Evolutionary conservation across 2,113 vertebrate genomes (phyloP).

Genomic region (Pangasianodon hypophthalmus): DNA sequence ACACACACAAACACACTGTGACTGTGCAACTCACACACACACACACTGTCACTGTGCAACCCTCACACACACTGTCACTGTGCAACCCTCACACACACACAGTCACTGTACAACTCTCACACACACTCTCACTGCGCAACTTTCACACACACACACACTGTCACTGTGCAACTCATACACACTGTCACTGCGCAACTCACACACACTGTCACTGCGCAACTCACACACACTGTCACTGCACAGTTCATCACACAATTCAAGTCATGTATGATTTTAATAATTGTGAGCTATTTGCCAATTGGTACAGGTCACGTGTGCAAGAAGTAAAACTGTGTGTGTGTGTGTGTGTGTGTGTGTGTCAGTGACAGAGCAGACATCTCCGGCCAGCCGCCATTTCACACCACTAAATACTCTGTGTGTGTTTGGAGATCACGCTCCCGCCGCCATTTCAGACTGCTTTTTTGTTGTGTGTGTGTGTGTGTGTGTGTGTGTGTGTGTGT

Average conservation of each 20-base stretch:
- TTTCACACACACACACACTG: not conserved
- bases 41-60: not conserved
- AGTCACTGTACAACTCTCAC: not conserved
- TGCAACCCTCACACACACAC: not conserved
- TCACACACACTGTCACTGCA: not conserved
- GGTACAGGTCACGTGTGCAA: not conserved
- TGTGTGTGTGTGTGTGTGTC: conserved; percentile 7
- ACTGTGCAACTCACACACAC: not conserved
- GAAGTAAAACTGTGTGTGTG: not conserved
- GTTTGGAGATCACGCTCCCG: conserved; percentile 52
- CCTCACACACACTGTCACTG: not conserved
- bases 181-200: not conserved
- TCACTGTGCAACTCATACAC: not conserved
- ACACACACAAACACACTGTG: no score
- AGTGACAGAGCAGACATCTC: not conserved
- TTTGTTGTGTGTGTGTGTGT: conserved; percentile 30
- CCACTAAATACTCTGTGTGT: conserved; percentile 67
- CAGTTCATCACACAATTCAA: not conserved
- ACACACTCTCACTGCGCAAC: not conserved
- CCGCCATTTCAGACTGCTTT: conserved; percentile 60
- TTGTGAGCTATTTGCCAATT: not conserved
- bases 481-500: conserved; percentile 34
- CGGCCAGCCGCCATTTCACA: conserved; percentile 79
- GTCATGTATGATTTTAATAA: not conserved
- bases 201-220: not conserved